Base-by-base conservation (phyloP, 2,797 vertebrate species). In the Phylloscopus collybita region DNA sequence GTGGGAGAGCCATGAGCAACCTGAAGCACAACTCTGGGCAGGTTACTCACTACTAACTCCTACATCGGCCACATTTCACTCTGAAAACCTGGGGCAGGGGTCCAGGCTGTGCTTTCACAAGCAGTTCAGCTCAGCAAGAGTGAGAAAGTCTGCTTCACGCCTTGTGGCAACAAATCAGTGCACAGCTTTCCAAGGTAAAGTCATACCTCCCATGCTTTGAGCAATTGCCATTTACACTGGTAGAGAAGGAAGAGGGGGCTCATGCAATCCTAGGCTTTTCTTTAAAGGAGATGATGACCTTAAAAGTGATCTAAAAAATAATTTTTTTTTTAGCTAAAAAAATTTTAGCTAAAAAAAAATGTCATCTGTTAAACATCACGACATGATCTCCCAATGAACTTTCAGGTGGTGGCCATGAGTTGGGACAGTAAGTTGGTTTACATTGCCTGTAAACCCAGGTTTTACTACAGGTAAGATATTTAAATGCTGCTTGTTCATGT, bases 31-130 rank as follows among this genome's bases (percentile, higher is more conserved):
- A 73, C 80, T 59, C 96, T 65, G 90, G 95, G 91, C 96, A 96
- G 95, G 95, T 97, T 98, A 97, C 97, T 98, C 97, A 97, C 97
- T 96, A 97, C 91, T 97, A 91, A 96, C 98, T 98, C 98, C 98
- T 97, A 98, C 98, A 95, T 91, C 80, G 97, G 95, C 92, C 94
- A 94, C 93, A 97, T 98, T 97, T 98, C 98, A 98, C 98, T 98
- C 98, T 98, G 97, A 97, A 97, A 97, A 97, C 82, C 44, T 5
- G 9, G 85, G 91, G 95, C 95, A 92, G 97, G 56, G 78, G 93
- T 94, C 92, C 92, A 93, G 94, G 82, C 97, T 97, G 82, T 5
- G 6, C 80, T 96, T 97, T 96, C 98, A 97, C 92, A 98, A 53
- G 87, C 93, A 80, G 71, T 67, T 97, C 91, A 97, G 22, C 72